Base-by-base conservation (phyloP, 2,113 vertebrate species). In the Ochotona curzoniae region DNA sequence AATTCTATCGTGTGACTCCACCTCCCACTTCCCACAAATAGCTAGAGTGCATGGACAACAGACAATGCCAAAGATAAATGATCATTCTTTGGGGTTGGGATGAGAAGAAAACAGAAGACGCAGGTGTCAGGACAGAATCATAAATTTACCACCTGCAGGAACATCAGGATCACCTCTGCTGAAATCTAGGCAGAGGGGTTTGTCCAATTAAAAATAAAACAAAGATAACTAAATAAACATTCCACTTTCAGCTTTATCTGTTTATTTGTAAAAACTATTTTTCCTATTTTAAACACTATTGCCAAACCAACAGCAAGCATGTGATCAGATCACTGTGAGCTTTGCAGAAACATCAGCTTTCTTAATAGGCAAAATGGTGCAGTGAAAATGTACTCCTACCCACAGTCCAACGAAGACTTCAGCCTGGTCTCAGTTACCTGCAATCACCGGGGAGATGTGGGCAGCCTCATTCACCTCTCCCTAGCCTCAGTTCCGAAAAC, bases 201-300 rank as follows among this genome's bases (percentile, higher is more conserved):
- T 93, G 85, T 91, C 49, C 44, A 83, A 35, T 8, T 70, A 94
- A 61, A 57, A 92, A 93, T 49, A 90, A 93, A 84, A 91, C 14
- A 21, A 57, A 92, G 26, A 90, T 74, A 26, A 26, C 47, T 71
- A 61, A 67, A 69, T 9, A 93, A 44, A 82, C 90, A 79, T 87
- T 57, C 20, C 63, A 71, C 38, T 90, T 85, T 44, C 7, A 32
- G 28, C n/a, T 85, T 49, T 64, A 49, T 61, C 47, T 76, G 4
- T 63, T 71, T 21, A 64, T 80, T n/a, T 67, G 83, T 23, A 20
- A 76, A 90, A 80, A 54, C 35, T 10, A 44, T 51, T 30, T 63
- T 26, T 69, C 25, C 61, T 81, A 51, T 76, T 81, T 76, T 26
- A 61, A 87, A 93, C 17, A 92, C 8, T 64, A 44, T 64, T 76